Percentiles rank a stretch among this genome's conserved stretches.
Evolutionary conservation across 2,797 vertebrate species (phyloP).

Genomic region (Chiloscyllium punctatum): DNA sequence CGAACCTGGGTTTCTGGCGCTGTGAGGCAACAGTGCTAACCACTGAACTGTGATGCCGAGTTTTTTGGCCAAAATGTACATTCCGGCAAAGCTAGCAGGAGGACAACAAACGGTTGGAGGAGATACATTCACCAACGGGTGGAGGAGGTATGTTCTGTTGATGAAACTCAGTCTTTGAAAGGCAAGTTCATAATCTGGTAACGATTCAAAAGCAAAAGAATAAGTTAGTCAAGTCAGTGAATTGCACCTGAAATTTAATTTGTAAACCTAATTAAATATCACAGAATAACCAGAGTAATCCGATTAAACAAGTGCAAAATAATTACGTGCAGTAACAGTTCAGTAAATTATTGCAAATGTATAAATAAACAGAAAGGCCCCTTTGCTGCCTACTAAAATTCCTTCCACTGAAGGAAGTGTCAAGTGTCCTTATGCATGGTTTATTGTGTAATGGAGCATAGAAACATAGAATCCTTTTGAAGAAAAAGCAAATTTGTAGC

Average conservation of each 20-base stretch:
- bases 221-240: background rate
- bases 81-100: background rate
- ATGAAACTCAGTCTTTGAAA: background rate
- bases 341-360: background rate
- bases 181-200: background rate
- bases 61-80: background rate
- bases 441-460: background rate
- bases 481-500: background rate
- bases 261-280: slow-evolving; percentile 27
- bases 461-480: slow-evolving; percentile 15
- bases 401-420: background rate
- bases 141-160: background rate
- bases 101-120: no score
- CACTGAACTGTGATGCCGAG: no score
- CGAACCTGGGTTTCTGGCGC: no score
- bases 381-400: background rate
- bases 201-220: background rate
- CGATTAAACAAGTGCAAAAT: background rate
- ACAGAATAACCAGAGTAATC: background rate
- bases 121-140: no score
- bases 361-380: slow-evolving; percentile 5
- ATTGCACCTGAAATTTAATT: background rate
- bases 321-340: background rate
- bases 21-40: no score
- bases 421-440: slow-evolving; percentile 25